These are phyloP conservation scores for Sciurus carolinensis DNA, from an alignment of 2,797 vertebrate species.

Conservation along the genomic window DNA sequence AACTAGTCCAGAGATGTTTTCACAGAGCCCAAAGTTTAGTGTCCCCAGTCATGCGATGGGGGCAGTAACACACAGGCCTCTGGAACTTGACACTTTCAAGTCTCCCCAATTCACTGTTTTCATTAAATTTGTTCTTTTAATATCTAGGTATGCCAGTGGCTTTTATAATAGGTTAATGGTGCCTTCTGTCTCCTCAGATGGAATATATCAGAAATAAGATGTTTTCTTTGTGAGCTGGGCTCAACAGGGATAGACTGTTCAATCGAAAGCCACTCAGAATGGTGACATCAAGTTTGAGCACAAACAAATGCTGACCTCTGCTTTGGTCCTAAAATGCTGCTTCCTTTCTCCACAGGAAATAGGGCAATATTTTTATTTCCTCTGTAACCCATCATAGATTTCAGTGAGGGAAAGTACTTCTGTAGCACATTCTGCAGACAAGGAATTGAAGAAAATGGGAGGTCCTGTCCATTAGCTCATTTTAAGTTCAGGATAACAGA, in stretches of 20 bases:
- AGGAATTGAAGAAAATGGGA: slow-evolving; percentile 85
- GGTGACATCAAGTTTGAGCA: slow-evolving; percentile 71
- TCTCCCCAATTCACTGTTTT: slow-evolving; percentile 53
- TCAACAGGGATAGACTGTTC: slow-evolving; percentile 34
- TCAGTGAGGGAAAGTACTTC: slow-evolving; percentile 80
- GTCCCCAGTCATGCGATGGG: background rate
- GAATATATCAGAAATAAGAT: slow-evolving; percentile 68
- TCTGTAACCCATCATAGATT: slow-evolving; percentile 80
- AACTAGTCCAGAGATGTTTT: background rate
- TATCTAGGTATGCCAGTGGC: background rate
- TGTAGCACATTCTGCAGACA: slow-evolving; percentile 75
- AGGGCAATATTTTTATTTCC: slow-evolving; percentile 81
- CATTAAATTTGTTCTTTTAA: slow-evolving; percentile 52
- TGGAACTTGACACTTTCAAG: background rate
- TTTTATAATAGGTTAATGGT: slow-evolving; percentile 73
- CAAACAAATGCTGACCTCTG: slow-evolving; percentile 80
- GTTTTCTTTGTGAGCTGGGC: slow-evolving; percentile 66
- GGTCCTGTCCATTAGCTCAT: slow-evolving; percentile 83
- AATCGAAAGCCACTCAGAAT: slow-evolving; percentile 77
- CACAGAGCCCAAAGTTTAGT: slow-evolving; percentile 11
- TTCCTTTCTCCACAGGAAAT: slow-evolving; percentile 73
- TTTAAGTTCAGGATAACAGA: slow-evolving; percentile 72
- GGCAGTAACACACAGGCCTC: background rate
- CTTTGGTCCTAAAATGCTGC: slow-evolving; percentile 76
- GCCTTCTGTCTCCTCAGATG: slow-evolving; percentile 47